Base-by-base conservation (phyloP, 2,888 invertebrate genomes). In the Tyria jacobaeae region DNA sequence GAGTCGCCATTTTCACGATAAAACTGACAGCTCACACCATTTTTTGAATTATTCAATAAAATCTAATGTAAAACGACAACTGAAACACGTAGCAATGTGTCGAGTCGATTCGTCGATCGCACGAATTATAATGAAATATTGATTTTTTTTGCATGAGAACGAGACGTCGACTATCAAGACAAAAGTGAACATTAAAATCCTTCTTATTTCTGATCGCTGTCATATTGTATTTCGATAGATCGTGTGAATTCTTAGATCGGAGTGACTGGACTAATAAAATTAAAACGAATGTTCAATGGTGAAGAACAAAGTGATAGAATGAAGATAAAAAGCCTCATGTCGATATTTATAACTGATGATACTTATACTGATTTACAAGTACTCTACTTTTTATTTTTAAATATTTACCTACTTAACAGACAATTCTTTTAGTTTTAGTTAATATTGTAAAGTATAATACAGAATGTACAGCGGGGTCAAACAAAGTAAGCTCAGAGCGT, bases 11-110 rank as follows among this genome's bases (percentile, higher is more conserved):
- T 83, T 83, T 71, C 24, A 78, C 83, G 82, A 87, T 86, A 86
- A 87, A 82, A 87, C 82, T 80, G 82, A 86, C 85, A 82, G 74
- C 64, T 74, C 72, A 68, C 79, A 64, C 62, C 72, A 67, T 79
- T 76, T 78, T 82, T 78, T 90, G 91, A 89, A 92, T 91, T 89
- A 92, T 93, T 92, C 92, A 92, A 87, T 87, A 87, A 90, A 89
- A 89, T 86, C 84, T 82, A 88, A 89, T 88, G 80, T 81, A 78
- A 84, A 81, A 53, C 21, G 75, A 81, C 44, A 77, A 84, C 64
- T 88, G 87, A 87, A 87, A 89, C 85, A 87, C 85, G 82, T 85
- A 80, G 79, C 83, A 76, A 87, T 85, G 81, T 86, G 87, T 87
- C 89, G 83, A 84, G 89, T 89, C 88, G 80, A n/a, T n/a, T n/a